phyloP scores from a whole-genome alignment of 2,888 invertebrate species.

The Epirrhoe tristata region DNA sequence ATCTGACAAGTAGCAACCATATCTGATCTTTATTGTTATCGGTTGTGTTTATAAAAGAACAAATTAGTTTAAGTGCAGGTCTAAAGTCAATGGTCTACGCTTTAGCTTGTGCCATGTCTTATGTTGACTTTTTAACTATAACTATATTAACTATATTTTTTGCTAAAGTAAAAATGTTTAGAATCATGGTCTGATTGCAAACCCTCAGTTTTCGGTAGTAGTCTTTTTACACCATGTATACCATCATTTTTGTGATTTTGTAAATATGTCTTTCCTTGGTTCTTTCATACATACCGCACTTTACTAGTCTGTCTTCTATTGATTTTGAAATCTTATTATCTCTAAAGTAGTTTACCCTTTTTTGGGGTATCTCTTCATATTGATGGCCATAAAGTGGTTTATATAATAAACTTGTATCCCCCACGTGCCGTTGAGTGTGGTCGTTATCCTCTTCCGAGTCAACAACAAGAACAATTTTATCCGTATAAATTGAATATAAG shows the following conservation, averaged over 20 bases:
- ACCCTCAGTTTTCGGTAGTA: too few relatives aligned
- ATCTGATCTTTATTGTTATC: background rate
- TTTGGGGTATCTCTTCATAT: background rate
- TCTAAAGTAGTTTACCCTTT: conserved; percentile 1
- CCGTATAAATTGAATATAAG: conserved; percentile 40
- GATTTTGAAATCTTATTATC: conserved; percentile 4
- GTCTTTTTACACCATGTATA: too few relatives aligned
- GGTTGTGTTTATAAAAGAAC: background rate
- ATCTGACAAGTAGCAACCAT: conserved; percentile 5
- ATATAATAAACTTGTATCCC: conserved; percentile 22
- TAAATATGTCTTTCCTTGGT: background rate
- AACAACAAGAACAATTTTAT: conserved; percentile 43
- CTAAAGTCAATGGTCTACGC: background rate
- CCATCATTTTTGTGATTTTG: too few relatives aligned
- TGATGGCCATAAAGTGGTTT: conserved; percentile 1
- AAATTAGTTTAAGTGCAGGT: background rate
- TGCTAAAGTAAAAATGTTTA: too few relatives aligned
- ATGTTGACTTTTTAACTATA: too few relatives aligned
- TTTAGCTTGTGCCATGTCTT: background rate
- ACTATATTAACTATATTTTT: too few relatives aligned
- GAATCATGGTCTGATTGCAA: too few relatives aligned
- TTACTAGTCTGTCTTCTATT: background rate
- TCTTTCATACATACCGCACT: background rate
- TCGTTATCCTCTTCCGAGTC: conserved; percentile 33
- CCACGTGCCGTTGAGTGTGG: conserved; percentile 31